These are phyloP conservation scores for Sturmia bella DNA, from an alignment of 2,888 invertebrate species.

Conservation along the genomic window DNA sequence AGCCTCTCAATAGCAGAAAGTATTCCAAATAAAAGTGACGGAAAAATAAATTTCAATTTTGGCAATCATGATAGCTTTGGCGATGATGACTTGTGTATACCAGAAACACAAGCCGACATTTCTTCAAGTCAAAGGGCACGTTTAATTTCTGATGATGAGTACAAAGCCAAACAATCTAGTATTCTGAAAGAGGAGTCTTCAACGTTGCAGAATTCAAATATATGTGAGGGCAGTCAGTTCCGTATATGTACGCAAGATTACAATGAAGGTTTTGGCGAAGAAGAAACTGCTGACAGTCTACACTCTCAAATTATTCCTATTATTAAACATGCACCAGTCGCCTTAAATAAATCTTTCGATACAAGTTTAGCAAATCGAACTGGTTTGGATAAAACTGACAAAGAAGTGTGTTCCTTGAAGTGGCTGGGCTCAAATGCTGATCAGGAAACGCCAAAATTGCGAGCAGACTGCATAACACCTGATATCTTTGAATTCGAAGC, in stretches of 20 bases:
- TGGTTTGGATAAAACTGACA: slow-evolving; percentile 47
- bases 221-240: slow-evolving; percentile 69
- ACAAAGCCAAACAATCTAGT: background rate
- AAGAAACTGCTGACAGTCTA: slow-evolving; percentile 42
- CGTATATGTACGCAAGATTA: slow-evolving; percentile 75
- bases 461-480: slow-evolving; percentile 65
- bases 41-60: slow-evolving; percentile 40
- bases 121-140: slow-evolving; percentile 5
- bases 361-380: background rate
- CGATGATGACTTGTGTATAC: slow-evolving; percentile 74
- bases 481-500: slow-evolving; percentile 64
- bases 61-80: slow-evolving; percentile 39
- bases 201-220: slow-evolving; percentile 33
- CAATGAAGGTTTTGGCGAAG: slow-evolving; percentile 70
- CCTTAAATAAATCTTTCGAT: slow-evolving; percentile 40
- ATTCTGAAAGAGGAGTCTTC: slow-evolving; percentile 44
- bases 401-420: slow-evolving; percentile 68
- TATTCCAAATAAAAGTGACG: slow-evolving; percentile 28
- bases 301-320: slow-evolving; percentile 68
- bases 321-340: slow-evolving; percentile 61
- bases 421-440: slow-evolving; percentile 50
- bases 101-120: slow-evolving; percentile 74
- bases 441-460: slow-evolving; percentile 29
- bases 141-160: background rate
- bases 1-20: slow-evolving; percentile 65